Percentiles rank a stretch among this genome's conserved stretches.
Conservation (phyloP, 2,113 vertebrate species). For the Mobula birostris region DNA sequence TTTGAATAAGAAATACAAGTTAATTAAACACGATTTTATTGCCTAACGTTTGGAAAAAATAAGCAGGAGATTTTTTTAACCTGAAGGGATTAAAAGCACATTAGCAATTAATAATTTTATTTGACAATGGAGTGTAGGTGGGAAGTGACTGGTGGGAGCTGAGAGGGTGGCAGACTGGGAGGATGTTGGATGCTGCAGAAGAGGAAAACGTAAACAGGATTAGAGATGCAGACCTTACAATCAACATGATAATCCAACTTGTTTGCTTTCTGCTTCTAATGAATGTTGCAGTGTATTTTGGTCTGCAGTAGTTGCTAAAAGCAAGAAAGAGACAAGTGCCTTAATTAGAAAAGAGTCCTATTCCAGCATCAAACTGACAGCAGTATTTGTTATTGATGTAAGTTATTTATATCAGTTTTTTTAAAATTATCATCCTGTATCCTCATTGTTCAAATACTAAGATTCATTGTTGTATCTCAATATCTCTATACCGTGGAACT, state of each 20-base stretch:
- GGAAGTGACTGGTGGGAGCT: too few relatives aligned
- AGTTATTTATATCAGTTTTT: background rate
- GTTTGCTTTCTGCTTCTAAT: background rate
- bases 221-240: background rate
- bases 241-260: background rate
- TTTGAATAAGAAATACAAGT: background rate
- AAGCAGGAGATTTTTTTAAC: background rate
- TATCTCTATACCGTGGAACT: background rate
- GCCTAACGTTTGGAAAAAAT: background rate
- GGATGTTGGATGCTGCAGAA: background rate
- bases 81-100: background rate
- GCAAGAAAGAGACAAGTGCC: background rate
- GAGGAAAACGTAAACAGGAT: background rate
- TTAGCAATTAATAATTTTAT: background rate
- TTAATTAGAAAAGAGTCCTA: background rate
- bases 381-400: background rate
- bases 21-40: conserved; percentile 16
- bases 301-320: background rate
- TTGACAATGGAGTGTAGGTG: background rate
- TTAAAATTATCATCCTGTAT: background rate
- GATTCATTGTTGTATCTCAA: background rate
- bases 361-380: background rate
- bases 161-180: background rate
- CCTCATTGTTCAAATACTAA: background rate
- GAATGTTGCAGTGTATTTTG: background rate